These are phyloP conservation scores for Danio jaintianensis DNA, from an alignment of 2,797 vertebrate genomes.

Conservation along the genomic window DNA sequence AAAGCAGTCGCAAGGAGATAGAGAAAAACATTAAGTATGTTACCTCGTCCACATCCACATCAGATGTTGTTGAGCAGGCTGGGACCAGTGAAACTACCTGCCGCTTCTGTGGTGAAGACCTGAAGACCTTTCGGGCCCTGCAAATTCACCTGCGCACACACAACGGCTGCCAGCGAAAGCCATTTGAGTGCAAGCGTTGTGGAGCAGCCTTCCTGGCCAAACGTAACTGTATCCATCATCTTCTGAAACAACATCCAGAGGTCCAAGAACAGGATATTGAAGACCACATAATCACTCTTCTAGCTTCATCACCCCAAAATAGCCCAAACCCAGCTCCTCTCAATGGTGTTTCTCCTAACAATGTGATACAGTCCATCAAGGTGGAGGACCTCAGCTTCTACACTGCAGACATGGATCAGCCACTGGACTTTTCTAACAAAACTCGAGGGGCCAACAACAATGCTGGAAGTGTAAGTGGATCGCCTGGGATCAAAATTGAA, in stretches of 20 bases:
- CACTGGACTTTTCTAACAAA: conserved; percentile 87
- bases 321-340: conserved; percentile 71
- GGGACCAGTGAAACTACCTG: conserved; percentile 84
- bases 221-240: conserved; percentile 94
- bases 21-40: conserved; percentile 97
- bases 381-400: conserved; percentile 82
- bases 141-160: conserved; percentile 94
- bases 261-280: conserved; percentile 93
- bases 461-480: conserved; percentile 50
- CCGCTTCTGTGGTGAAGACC: conserved; percentile 88
- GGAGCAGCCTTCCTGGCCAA: conserved; percentile 91
- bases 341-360: conserved; percentile 75
- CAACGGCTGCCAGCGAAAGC: conserved; percentile 91
- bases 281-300: conserved; percentile 84
- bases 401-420: conserved; percentile 79
- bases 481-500: conserved; percentile 87
- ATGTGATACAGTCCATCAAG: conserved; percentile 80
- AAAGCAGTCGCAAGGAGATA: conserved; percentile 94
- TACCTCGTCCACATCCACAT: conserved; percentile 77
- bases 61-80: conserved; percentile 83
- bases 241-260: conserved; percentile 94
- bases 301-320: conserved; percentile 61
- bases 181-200: conserved; percentile 92
- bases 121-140: conserved; percentile 90
- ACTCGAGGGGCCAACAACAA: conserved; percentile 70